Evolutionary conservation across 2,888 invertebrate species (phyloP), one percentile per base, ranked within the genome.

Genomic region (Carcina quercana): DNA sequence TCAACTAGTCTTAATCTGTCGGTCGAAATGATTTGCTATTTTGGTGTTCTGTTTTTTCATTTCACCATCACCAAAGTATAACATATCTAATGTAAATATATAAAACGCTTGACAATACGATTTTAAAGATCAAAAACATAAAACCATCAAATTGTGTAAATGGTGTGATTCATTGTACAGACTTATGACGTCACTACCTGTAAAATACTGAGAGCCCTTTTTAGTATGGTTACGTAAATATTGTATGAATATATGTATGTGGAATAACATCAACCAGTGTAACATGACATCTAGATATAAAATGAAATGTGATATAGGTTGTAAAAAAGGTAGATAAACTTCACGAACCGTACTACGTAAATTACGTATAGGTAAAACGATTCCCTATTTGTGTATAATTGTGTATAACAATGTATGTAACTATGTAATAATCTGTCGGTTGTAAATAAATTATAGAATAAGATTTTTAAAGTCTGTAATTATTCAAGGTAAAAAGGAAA

Each of bases 281-380:
- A 47, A 37, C 48, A 39, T 48, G 56, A 48, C 37, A 30, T 56
- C 49, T 74, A 76, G 74, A 47, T 60, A 67, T 73, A 73, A 74
- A 73, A 75, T 71, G 69, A 79, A 82, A 80, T 82, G 83, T 83
- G 83, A 83, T 83, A 83, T 83, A 83, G 80, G 65, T 67, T 82
- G 83, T 83, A 82, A 80, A 82, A 78, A 75, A 50, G 50, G 55
- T 67, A 64, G 50, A 27, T 72, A 79, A 79, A 70, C 49, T 71
- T 74, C 64, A 65, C 59, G 59, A 67, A 67, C 64, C 65, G 62
- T 73, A 60, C 12, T 69, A 62, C 61, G 52, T 57, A 61, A 47
- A 49, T 46, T 45, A 49, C 41, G 17, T 17, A 17, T 17, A 27
- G 37, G 45, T 45, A 54, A 47, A 40, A 43, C n/a, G 47, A 57